Base-by-base conservation (phyloP, 2,888 invertebrate genomes). In the Erebia aethiops region DNA sequence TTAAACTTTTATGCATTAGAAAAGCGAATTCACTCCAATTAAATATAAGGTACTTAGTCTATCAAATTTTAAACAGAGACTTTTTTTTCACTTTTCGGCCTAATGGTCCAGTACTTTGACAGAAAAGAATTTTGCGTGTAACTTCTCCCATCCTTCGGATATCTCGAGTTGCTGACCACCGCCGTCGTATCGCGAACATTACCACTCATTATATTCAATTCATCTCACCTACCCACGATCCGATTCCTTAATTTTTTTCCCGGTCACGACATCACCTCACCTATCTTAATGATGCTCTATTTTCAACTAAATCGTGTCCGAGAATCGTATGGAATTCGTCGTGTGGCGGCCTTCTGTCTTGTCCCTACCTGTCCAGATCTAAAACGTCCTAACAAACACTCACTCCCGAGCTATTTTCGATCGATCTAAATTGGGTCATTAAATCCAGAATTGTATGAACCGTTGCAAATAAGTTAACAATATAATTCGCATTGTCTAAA, bases 261-360 rank as follows among this genome's bases (percentile, higher is more conserved):
- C 85, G 81, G 85, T 89, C 87, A 88, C 87, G 88, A 88, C 87
- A 87, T 85, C 83, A 80, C 77, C 78, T 79, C 77, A 74, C 76
- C 80, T 78, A 80, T 82, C 82, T 83, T 89, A 88, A 88, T 85
- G 88, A 87, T 84, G 84, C 78, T 84, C 87, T 81, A 85, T 86
- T 87, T 87, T 83, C 78, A 81, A 84, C 81, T 82, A 82, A 84
- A 85, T 86, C 82, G 84, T 85, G 81, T 79, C 75, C 75, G 74
- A 75, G 81, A 76, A 78, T 81, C 81, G 80, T 80, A 78, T 79
- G 81, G 83, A 82, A 84, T 84, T 79, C 81, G 77, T 78, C 81
- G 81, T 79, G 80, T 84, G 82, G 78, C 80, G 79, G 81, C 81
- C 81, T 83, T 78, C 81, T 78, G 84, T 83, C 81, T 78, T 80